These are phyloP conservation scores for Pyrochroa serraticornis DNA, from an alignment of 2,888 invertebrate species.

Conservation along the genomic window DNA sequence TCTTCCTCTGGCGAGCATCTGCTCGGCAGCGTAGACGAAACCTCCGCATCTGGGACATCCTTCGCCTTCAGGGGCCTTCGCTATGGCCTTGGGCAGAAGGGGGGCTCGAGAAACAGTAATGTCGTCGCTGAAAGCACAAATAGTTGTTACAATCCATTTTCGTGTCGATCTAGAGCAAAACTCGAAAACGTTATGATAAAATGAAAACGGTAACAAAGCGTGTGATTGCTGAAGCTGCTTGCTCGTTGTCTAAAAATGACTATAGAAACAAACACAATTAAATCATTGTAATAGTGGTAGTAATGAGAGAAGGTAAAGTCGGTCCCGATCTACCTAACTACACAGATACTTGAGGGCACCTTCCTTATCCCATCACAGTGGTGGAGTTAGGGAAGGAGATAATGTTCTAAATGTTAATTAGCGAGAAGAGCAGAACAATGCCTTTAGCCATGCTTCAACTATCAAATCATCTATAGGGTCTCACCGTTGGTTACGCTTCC, in stretches of 20 bases:
- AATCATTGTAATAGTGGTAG: constrained; percentile 30
- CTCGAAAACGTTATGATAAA: neutral
- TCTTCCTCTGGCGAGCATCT: constrained; percentile 89
- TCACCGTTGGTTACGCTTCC: constrained; percentile 47
- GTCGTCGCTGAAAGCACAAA: constrained; percentile 41
- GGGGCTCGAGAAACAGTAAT: constrained; percentile 48
- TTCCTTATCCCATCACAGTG: constrained; percentile 75
- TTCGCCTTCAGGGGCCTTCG: constrained; percentile 82
- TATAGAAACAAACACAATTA: constrained; percentile 26
- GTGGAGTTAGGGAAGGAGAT: constrained; percentile 53
- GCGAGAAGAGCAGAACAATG: constrained; percentile 38
- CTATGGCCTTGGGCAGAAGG: constrained; percentile 67
- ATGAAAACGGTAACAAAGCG: constrained; percentile 29
- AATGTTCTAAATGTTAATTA: constrained; percentile 46
- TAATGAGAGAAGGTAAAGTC: constrained; percentile 59
- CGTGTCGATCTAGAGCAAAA: neutral
- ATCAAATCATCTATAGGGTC: constrained; percentile 41
- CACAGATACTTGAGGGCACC: constrained; percentile 65
- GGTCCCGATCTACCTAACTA: constrained; percentile 41
- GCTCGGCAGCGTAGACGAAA: constrained; percentile 88
- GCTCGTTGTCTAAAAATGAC: constrained; percentile 34
- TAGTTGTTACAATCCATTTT: neutral
- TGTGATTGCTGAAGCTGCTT: constrained; percentile 43
- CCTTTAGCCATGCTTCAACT: constrained; percentile 48
- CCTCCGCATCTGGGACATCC: constrained; percentile 91